Percentiles rank a stretch among this genome's conserved stretches.
phyloP scores from a whole-genome alignment of 2,797 vertebrate genomes.

The Coreius guichenoti region DNA sequence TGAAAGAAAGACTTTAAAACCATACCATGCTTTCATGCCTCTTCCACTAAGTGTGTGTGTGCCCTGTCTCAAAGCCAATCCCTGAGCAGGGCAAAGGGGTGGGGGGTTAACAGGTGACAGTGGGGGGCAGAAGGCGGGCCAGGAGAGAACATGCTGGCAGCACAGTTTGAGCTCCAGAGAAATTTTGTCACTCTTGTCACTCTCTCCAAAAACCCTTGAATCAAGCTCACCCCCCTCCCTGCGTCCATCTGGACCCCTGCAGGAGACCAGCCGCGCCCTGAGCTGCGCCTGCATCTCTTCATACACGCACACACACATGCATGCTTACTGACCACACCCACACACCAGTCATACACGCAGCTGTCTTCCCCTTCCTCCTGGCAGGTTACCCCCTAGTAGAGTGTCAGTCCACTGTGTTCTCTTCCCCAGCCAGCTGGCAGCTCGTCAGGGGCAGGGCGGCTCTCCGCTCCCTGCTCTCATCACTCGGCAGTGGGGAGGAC shows the following conservation, averaged over 20 bases:
- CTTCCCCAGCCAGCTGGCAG: slow-evolving; percentile 64
- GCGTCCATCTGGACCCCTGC: slow-evolving; percentile 70
- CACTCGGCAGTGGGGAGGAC: slow-evolving; percentile 44
- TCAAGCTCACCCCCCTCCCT: slow-evolving; percentile 54
- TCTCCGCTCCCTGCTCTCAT: slow-evolving; percentile 48
- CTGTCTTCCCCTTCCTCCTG: slow-evolving; percentile 54
- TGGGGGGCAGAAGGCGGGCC: slow-evolving; percentile 65
- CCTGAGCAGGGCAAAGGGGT: slow-evolving; percentile 43
- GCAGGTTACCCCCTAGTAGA: slow-evolving; percentile 61
- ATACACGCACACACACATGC: neutral
- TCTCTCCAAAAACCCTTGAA: slow-evolving; percentile 53
- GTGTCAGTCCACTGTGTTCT: slow-evolving; percentile 58
- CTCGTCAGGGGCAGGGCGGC: slow-evolving; percentile 41
- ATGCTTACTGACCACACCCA: slow-evolving; percentile 64
- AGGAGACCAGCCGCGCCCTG: slow-evolving; percentile 50
- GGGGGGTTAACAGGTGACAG: slow-evolving; percentile 70
- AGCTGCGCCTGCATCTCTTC: slow-evolving; percentile 26
- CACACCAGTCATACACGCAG: slow-evolving; percentile 62
- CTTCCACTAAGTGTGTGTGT: slow-evolving; percentile 24
- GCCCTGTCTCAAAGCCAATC: slow-evolving; percentile 31
- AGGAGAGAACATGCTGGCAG: slow-evolving; percentile 61
- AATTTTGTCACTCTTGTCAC: slow-evolving; percentile 62
- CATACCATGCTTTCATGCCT: slow-evolving; percentile 1
- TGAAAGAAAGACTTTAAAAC: slow-evolving; percentile 19
- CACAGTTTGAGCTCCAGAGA: slow-evolving; percentile 69